A percentile compares a stretch with the other conserved stretches of the same genome.
Evolutionary conservation across 2,888 invertebrate species (phyloP).

Genomic region (Thalpophila matura): DNA sequence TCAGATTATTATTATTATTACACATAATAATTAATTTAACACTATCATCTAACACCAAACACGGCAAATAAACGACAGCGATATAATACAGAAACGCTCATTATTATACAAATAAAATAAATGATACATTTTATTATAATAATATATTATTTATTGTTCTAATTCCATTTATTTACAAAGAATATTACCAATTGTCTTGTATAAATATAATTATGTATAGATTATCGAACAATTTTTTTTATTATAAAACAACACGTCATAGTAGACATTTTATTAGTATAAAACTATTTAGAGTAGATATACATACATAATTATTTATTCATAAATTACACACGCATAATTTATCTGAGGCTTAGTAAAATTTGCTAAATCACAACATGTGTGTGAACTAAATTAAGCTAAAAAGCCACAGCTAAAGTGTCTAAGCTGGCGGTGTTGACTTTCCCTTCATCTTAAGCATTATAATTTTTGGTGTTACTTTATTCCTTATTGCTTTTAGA

Average conservation of each 20-base stretch:
- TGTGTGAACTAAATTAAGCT: constrained; percentile 12
- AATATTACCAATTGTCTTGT: constrained; percentile 63
- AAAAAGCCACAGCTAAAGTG: constrained; percentile 3
- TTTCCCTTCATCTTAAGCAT: constrained; percentile 10
- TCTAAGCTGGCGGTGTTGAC: constrained; percentile 5
- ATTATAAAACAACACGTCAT: constrained; percentile 66
- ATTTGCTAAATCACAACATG: background rate
- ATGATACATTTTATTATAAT: constrained; percentile 30
- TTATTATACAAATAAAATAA: constrained; percentile 52
- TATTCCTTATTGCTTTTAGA: constrained; percentile 1
- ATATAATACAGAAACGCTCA: constrained; percentile 80
- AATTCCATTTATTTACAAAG: constrained; percentile 64
- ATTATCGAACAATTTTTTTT: constrained; percentile 58
- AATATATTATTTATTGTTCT: constrained; percentile 60
- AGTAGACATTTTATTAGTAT: constrained; percentile 52
- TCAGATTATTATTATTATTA: constrained; percentile 71
- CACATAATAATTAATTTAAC: constrained; percentile 58
- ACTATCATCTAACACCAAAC: constrained; percentile 85
- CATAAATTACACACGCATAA: constrained; percentile 22
- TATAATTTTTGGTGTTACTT: constrained; percentile 28
- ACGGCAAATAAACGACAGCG: constrained; percentile 82
- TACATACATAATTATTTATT: constrained; percentile 15
- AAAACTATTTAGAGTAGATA: constrained; percentile 51
- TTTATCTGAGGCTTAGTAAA: constrained; percentile 46
- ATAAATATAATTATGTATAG: constrained; percentile 74